These are phyloP conservation scores for Pelodytes ibericus DNA, from an alignment of 2,797 vertebrate genomes.

Conservation along the genomic window DNA sequence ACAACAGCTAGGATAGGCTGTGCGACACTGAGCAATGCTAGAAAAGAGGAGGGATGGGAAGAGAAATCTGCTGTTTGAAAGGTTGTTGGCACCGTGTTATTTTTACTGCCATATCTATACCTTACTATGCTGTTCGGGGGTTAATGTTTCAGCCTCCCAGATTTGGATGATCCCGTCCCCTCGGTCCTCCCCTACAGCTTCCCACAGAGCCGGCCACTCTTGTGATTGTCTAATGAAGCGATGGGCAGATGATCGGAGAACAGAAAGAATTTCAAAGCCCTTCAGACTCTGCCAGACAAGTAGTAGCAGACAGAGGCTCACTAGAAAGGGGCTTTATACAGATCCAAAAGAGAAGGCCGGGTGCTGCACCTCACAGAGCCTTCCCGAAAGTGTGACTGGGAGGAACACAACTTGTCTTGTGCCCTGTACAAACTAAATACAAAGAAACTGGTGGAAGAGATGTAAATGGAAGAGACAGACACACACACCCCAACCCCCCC, in stretches of 20 bases:
- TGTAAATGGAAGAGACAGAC: background rate
- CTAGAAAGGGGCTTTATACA: background rate
- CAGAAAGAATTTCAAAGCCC: slow-evolving; percentile 33
- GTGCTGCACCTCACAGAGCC: background rate
- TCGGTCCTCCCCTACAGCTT: background rate
- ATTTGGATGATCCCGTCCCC: background rate
- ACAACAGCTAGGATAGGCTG: no score
- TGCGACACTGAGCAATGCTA: no score
- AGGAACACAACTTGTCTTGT: background rate
- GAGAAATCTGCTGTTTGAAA: no score
- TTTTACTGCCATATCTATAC: no score
- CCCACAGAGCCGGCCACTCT: slow-evolving; percentile 16
- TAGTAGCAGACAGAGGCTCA: background rate
- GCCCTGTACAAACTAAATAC: background rate
- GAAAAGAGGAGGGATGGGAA: no score
- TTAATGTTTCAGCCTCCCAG: no score
- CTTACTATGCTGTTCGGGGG: no score
- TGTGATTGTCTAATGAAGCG: slow-evolving; percentile 53
- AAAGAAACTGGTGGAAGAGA: background rate
- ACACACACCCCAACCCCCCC: no score
- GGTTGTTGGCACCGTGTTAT: no score
- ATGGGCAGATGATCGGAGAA: background rate
- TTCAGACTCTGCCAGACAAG: background rate
- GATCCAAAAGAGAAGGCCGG: background rate
- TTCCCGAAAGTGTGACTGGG: background rate